Evolutionary conservation across 2,113 vertebrate genomes (phyloP).

Genomic region (Corythaeola cristata): DNA sequence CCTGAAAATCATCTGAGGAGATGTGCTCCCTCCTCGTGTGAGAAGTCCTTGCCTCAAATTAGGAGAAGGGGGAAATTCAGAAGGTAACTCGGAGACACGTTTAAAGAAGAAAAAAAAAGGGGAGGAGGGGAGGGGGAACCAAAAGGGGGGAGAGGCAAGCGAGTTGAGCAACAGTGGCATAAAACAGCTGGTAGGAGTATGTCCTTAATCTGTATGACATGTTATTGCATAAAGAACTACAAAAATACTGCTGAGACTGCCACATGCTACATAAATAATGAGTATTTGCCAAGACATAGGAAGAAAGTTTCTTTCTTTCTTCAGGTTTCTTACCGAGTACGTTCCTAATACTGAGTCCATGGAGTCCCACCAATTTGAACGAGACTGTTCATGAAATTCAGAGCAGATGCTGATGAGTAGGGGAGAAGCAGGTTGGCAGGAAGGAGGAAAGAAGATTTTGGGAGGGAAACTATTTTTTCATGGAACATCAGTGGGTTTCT

Average conservation of each 20-base stretch:
- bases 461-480: neutral
- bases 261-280: neutral
- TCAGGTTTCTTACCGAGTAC: neutral
- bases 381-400: neutral
- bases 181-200: neutral
- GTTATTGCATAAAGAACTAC: neutral
- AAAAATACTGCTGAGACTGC: neutral
- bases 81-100: neutral
- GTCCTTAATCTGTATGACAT: neutral
- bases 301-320: neutral
- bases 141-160: neutral
- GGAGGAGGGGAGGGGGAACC: rapidly evolving
- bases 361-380: neutral
- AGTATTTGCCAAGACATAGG: neutral
- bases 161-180: neutral
- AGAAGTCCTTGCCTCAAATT: neutral
- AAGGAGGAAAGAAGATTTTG: neutral
- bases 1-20: neutral
- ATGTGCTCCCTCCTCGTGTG: neutral
- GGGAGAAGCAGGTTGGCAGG: neutral
- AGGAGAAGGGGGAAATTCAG: neutral
- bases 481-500: neutral
- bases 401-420: neutral
- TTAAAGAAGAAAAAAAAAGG: neutral
- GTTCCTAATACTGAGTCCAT: neutral